Percentiles rank a stretch among this genome's conserved stretches.
These are phyloP conservation scores for Pomatostomus ruficeps DNA, from an alignment of 2,113 vertebrate species.

Conservation along the genomic window DNA sequence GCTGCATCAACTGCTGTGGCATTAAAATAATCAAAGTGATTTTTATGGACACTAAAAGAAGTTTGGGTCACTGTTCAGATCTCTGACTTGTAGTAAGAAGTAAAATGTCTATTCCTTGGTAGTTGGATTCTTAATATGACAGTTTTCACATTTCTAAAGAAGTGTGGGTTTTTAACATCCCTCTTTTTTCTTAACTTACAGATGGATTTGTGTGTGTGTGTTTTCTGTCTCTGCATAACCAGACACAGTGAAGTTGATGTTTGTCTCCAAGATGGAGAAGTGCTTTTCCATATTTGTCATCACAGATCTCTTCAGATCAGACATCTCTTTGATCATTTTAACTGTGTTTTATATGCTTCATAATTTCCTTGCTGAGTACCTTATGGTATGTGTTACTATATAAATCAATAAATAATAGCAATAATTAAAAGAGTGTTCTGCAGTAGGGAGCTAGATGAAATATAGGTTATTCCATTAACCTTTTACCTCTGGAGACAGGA, in stretches of 20 bases:
- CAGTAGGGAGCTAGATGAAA: constrained; percentile 20
- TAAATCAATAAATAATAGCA: constrained; percentile 64
- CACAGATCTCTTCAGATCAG: constrained; percentile 44
- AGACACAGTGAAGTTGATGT: background rate
- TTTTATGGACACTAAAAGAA: background rate
- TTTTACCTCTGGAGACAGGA: constrained; percentile 54
- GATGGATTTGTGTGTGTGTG: background rate
- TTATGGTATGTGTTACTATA: constrained; percentile 40
- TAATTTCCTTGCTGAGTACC: constrained; percentile 52
- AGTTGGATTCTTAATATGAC: background rate
- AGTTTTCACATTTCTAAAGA: background rate
- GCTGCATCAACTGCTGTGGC: background rate
- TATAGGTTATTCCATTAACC: constrained; percentile 63
- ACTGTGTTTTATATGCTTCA: constrained; percentile 36
- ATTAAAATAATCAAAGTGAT: background rate
- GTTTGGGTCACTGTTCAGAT: background rate
- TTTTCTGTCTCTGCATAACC: background rate
- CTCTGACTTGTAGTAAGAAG: background rate
- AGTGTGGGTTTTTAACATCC: background rate
- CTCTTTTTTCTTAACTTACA: background rate
- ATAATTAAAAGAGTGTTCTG: constrained; percentile 50
- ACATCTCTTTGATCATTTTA: constrained; percentile 47
- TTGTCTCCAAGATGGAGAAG: constrained; percentile 26
- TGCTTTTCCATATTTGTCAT: constrained; percentile 41
- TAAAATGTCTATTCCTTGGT: background rate